These are phyloP conservation scores for Rissa tridactyla DNA, from an alignment of 2,113 vertebrate species.

Conservation along the genomic window DNA sequence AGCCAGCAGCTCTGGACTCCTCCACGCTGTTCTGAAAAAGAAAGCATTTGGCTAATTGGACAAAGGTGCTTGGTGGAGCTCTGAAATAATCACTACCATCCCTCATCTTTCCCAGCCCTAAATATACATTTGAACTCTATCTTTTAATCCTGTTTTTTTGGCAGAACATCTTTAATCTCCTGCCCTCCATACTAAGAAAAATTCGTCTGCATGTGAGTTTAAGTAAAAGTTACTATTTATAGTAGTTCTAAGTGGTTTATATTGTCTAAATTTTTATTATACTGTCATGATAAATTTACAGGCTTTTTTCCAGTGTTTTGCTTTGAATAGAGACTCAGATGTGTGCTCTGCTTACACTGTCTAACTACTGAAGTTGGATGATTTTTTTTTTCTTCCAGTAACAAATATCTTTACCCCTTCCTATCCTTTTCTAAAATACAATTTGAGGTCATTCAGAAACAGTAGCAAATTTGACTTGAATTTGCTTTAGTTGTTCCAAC, in stretches of 20 bases:
- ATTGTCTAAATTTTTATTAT: slow-evolving; percentile 58
- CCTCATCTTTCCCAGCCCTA: slow-evolving; percentile 21
- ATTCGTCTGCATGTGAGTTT: neutral
- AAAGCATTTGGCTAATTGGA: slow-evolving; percentile 53
- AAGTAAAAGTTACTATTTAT: slow-evolving; percentile 43
- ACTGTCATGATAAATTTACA: slow-evolving; percentile 48
- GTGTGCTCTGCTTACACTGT: neutral
- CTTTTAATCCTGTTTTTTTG: slow-evolving; percentile 32
- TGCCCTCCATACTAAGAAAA: neutral
- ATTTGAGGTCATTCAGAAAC: neutral
- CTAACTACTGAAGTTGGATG: neutral
- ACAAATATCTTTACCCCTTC: neutral
- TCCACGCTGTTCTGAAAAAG: slow-evolving; percentile 23
- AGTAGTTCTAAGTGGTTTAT: slow-evolving; percentile 37
- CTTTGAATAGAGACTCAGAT: slow-evolving; percentile 35
- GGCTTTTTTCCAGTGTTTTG: slow-evolving; percentile 15
- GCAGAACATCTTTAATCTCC: slow-evolving; percentile 39
- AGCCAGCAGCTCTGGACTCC: slow-evolving; percentile 12
- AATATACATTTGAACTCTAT: slow-evolving; percentile 29
- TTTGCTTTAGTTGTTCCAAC: neutral
- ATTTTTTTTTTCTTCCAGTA: neutral
- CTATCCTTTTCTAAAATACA: neutral
- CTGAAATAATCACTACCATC: slow-evolving; percentile 52
- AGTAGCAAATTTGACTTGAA: neutral
- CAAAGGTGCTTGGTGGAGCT: slow-evolving; percentile 53